Percentiles rank a stretch among this genome's conserved stretches.
Conservation (phyloP, 2,888 invertebrate species). For the Pherbina coryleti region DNA sequence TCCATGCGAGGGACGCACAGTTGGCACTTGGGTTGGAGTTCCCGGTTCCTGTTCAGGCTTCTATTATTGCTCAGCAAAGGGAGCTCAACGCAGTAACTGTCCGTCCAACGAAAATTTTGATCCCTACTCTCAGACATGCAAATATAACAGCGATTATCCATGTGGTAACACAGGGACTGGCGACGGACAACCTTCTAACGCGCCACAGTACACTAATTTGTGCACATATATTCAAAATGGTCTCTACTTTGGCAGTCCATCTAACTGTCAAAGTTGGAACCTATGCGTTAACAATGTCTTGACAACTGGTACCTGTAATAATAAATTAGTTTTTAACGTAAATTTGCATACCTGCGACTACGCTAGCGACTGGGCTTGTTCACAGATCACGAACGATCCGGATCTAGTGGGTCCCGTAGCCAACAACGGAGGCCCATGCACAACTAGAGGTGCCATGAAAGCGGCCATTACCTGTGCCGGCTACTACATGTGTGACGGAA, state of each 20-base stretch:
- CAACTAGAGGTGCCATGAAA: constrained; percentile 18
- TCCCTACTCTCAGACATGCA: constrained; percentile 47
- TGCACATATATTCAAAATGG: constrained; percentile 49
- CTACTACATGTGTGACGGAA: constrained; percentile 51
- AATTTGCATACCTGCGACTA: constrained; percentile 47
- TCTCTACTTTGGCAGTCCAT: constrained; percentile 52
- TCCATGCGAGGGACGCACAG: constrained; percentile 48
- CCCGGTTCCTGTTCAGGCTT: constrained; percentile 50
- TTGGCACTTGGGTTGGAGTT: constrained; percentile 50
- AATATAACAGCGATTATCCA: constrained; percentile 43
- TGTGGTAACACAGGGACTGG: constrained; percentile 40
- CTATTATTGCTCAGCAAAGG: constrained; percentile 52
- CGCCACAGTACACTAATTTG: constrained; percentile 40
- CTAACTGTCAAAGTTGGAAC: constrained; percentile 52
- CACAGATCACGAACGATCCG: constrained; percentile 52
- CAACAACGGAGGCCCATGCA: constrained; percentile 41
- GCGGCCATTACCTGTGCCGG: constrained; percentile 49
- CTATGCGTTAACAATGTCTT: constrained; percentile 47
- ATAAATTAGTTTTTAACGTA: constrained; percentile 47
- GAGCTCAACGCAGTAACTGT: constrained; percentile 47
- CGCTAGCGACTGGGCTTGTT: constrained; percentile 45
- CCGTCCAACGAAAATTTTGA: constrained; percentile 53
- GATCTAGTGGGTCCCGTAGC: constrained; percentile 9
- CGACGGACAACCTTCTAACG: not conserved
- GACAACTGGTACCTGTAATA: constrained; percentile 43